Evolutionary conservation across 2,888 invertebrate genomes (phyloP), one percentile per base, ranked within the genome.

Genomic region (Phaonia tiefii): DNA sequence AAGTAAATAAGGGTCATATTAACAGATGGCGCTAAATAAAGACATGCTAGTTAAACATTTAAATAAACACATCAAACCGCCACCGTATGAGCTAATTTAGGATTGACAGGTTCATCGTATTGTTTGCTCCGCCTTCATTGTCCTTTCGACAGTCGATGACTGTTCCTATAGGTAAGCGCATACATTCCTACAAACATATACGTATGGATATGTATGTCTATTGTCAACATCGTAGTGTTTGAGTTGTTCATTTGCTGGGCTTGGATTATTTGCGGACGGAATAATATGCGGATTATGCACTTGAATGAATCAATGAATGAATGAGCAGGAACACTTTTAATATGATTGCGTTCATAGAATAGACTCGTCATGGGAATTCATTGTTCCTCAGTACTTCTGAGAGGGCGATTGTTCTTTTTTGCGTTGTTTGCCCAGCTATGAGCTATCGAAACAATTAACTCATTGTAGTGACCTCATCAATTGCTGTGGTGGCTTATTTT

Each of bases 401-500:
- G 71, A 4, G 37, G 11, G 42, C 39, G 42, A 42, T 22, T 63
- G 39, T 26, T 56, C 42, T 63, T 20, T 63, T 63, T 42, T 20
- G 1, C 20, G 11, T 42, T 60, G 17, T 49, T n/a, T 60, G 54
- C 15, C 37, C 51, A 31, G 11, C 17, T 13, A 42, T 63, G 22
- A 22, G 42, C 20, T 13, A 42, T 63, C 42, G 42, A 42, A 63
- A 63, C 63, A 63, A 63, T 63, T 63, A 63, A 63, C 39, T 63
- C 42, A 17, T 42, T 63, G 39, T 13, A 63, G 39, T 63, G 63
- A 63, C 63, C 63, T 42, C 63, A 56, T 56, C 39, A 70, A 54
- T 22, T 42, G 31, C 26, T 22, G 49, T 13, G 22, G 86, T 80
- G 86, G 86, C 85, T 84, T 84, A 85, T 86, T 86, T 86, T 84